Percentiles rank a stretch among this genome's conserved stretches.
phyloP scores from a whole-genome alignment of 2,888 invertebrate species.

The Drosophila villosipedis region DNA sequence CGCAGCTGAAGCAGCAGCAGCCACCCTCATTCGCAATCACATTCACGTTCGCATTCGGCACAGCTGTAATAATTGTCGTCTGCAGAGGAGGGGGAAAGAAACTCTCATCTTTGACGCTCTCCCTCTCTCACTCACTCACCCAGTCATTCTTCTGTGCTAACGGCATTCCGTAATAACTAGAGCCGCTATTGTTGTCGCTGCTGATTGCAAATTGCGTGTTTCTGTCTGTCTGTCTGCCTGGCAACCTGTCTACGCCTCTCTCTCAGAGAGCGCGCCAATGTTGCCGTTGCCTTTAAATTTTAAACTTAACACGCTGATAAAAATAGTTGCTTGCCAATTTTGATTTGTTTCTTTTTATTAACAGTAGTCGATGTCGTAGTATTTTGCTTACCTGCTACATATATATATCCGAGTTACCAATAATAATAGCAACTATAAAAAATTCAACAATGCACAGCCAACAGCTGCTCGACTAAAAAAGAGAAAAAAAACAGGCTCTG shows the following conservation, averaged over 20 bases:
- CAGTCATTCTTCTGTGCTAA: conserved; percentile 11
- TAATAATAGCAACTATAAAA: conserved; percentile 39
- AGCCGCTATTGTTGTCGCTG: conserved; percentile 39
- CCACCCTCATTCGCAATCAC: conserved; percentile 39
- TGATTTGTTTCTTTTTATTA: conserved; percentile 14
- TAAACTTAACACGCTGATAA: conserved; percentile 30
- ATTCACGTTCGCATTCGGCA: conserved; percentile 32
- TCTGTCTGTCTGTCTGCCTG: conserved; percentile 13
- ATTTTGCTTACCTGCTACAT: conserved; percentile 37
- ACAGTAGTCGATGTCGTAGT: conserved; percentile 2
- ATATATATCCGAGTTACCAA: conserved; percentile 24
- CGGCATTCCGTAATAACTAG: conserved; percentile 45
- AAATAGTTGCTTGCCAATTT: conserved; percentile 28
- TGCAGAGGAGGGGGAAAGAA: background rate
- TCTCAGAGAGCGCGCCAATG: background rate
- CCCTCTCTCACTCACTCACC: background rate
- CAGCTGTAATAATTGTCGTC: conserved; percentile 56
- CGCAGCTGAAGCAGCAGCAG: conserved; percentile 24
- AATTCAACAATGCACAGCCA: conserved; percentile 33
- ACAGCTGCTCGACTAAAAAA: conserved; percentile 24
- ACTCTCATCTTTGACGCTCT: conserved; percentile 12
- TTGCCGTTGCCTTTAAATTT: conserved; percentile 29
- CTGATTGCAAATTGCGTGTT: conserved; percentile 53
- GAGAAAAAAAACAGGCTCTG: conserved; percentile 5
- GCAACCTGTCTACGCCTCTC: background rate